A percentile compares a stretch with the other conserved stretches of the same genome.
phyloP scores from a whole-genome alignment of 1,140 invertebrate genomes.

The Harpegnathos saltator region DNA sequence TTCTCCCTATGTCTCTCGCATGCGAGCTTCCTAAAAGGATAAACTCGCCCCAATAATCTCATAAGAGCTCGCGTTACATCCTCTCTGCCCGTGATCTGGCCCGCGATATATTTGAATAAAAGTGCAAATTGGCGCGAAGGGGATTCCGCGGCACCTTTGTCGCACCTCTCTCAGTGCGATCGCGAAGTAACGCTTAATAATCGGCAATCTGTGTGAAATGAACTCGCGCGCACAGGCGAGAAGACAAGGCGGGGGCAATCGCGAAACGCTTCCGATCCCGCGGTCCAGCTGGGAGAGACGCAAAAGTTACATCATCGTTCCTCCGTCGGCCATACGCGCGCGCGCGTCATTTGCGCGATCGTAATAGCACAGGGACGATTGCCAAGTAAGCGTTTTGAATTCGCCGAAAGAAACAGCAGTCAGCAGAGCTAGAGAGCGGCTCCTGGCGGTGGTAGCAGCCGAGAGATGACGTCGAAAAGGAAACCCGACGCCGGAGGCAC shows the following conservation, averaged over 20 bases:
- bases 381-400: conserved; percentile 44
- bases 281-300: too few relatives aligned
- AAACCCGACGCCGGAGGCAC: conserved; percentile 56
- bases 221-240: too few relatives aligned
- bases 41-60: conserved; percentile 30
- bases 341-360: conserved; percentile 27
- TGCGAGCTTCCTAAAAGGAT: conserved; percentile 14
- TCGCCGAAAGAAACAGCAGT: conserved; percentile 72
- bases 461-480: conserved; percentile 60
- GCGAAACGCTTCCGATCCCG: too few relatives aligned
- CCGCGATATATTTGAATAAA: conserved; percentile 3
- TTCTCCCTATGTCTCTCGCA: too few relatives aligned
- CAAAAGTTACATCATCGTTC: too few relatives aligned
- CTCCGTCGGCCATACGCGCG: neutral
- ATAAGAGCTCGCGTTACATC: neutral
- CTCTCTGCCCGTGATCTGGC: neutral
- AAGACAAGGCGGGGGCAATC: too few relatives aligned
- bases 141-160: conserved; percentile 5
- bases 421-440: conserved; percentile 64
- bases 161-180: neutral
- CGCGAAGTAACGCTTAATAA: too few relatives aligned
- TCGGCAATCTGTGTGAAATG: too few relatives aligned
- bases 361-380: conserved; percentile 43
- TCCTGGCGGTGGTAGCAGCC: conserved; percentile 57
- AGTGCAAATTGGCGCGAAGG: neutral